phyloP scores from a whole-genome alignment of 2,888 invertebrate species.

The Hirtodrosophila trivittata region DNA sequence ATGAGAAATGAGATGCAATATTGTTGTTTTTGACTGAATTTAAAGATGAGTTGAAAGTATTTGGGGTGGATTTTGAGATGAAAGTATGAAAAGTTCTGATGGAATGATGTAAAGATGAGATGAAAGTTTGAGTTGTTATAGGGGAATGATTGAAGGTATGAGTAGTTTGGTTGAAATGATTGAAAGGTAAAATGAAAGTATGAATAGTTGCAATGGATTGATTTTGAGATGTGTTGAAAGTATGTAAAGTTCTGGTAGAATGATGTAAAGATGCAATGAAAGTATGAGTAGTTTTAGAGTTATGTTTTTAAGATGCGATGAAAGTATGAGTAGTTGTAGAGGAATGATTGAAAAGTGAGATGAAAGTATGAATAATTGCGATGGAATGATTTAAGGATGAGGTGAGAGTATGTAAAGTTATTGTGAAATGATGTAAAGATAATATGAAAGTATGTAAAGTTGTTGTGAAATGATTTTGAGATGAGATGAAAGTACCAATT shows the following conservation, averaged over 20 bases:
- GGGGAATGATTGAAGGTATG: not conserved
- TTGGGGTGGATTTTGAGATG: not conserved
- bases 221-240: not conserved
- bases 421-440: not conserved
- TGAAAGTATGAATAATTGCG: not conserved
- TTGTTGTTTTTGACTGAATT: too few species aligned
- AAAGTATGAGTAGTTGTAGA: not conserved
- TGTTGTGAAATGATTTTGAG: not conserved
- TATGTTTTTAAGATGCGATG: not conserved
- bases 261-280: not conserved
- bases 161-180: not conserved
- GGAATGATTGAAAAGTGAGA: not conserved
- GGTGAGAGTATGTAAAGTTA: too few species aligned
- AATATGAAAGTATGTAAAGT: not conserved
- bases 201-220: not conserved
- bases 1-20: constrained; percentile 1
- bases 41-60: constrained; percentile 5
- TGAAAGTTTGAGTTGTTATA: not conserved
- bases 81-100: not conserved
- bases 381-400: constrained; percentile 6
- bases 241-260: not conserved
- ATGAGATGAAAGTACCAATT: not conserved
- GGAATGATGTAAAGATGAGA: constrained; percentile 4
- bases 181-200: too few species aligned
- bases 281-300: not conserved